phyloP scores from a whole-genome alignment of 1,140 invertebrate species.

The Galendromus occidentalis region DNA sequence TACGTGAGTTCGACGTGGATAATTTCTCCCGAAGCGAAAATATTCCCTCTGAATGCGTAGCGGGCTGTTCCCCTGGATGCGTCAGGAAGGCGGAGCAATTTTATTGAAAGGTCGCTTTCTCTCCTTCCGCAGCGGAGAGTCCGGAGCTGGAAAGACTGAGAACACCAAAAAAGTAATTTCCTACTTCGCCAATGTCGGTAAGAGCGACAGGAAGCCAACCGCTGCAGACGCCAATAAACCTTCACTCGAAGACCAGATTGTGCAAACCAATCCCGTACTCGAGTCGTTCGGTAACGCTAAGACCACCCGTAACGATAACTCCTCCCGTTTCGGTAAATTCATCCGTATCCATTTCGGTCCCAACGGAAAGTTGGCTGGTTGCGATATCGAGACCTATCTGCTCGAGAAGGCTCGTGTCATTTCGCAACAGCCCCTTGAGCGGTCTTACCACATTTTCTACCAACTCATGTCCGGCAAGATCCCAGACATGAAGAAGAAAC shows the following conservation, averaged over 20 bases:
- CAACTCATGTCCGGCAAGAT: conserved; percentile 21
- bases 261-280: conserved; percentile 96
- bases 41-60: neutral
- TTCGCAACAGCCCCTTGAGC: conserved; percentile 29
- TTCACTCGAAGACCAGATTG: conserved; percentile 81
- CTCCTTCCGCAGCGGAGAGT: conserved; percentile 61
- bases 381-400: conserved; percentile 40
- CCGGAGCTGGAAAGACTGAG: conserved; percentile 98
- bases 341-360: conserved; percentile 38
- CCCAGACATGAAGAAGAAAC: conserved; percentile 33
- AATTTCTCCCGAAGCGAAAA: neutral
- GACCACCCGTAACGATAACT: conserved; percentile 99
- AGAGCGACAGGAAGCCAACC: conserved; percentile 20
- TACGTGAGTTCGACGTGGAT: conserved; percentile 45
- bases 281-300: conserved; percentile 99
- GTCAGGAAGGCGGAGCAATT: neutral
- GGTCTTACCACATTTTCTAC: conserved; percentile 20
- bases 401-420: conserved; percentile 38
- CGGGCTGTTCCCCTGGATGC: neutral
- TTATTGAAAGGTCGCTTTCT: neutral
- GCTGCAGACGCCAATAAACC: neutral
- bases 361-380: conserved; percentile 36
- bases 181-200: conserved; percentile 78
- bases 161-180: conserved; percentile 99
- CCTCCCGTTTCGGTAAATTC: conserved; percentile 72